These are phyloP conservation scores for Typhlichthys eigenmanni DNA, from an alignment of 2,797 vertebrate genomes.

Conservation along the genomic window DNA sequence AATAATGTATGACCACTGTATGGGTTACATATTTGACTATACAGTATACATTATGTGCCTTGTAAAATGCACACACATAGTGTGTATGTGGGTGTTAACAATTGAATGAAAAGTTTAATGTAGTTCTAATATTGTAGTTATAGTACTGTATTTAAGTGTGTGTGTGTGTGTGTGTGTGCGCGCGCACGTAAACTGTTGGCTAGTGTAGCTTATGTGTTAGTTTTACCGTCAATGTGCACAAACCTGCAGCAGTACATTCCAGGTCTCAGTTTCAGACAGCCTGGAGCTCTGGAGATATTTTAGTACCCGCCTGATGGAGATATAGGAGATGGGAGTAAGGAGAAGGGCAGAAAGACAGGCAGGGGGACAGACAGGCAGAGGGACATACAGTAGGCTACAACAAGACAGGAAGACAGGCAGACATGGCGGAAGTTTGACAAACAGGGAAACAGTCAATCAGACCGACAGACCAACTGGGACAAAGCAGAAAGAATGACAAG, in stretches of 20 bases:
- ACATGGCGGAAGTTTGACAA: neutral
- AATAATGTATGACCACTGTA: slow-evolving; percentile 25
- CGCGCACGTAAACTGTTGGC: neutral
- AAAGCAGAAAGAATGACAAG: slow-evolving; percentile 19
- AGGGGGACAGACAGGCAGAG: slow-evolving; percentile 27
- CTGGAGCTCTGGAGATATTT: slow-evolving; percentile 65
- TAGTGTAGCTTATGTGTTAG: slow-evolving; percentile 9
- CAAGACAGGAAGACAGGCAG: neutral
- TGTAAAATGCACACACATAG: too few species aligned
- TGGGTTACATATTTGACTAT: slow-evolving; percentile 10
- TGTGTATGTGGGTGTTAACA: slow-evolving; percentile 1
- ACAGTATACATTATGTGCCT: slow-evolving; percentile 1
- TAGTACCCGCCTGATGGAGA: slow-evolving; percentile 62
- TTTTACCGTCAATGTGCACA: slow-evolving; percentile 33
- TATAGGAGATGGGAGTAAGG: slow-evolving; percentile 56
- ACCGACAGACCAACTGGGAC: slow-evolving; percentile 26
- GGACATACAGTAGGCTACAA: slow-evolving; percentile 23
- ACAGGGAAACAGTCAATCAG: slow-evolving; percentile 13
- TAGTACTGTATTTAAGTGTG: neutral
- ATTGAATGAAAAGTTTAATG: slow-evolving; percentile 10
- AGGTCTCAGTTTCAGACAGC: slow-evolving; percentile 69
- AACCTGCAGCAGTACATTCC: slow-evolving; percentile 52
- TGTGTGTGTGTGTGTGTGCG: slow-evolving; percentile 21
- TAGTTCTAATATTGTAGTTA: slow-evolving; percentile 7
- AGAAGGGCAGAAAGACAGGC: slow-evolving; percentile 45